Base-by-base conservation (phyloP, 2,113 vertebrate species). In the Acanthochromis polyacanthus region DNA sequence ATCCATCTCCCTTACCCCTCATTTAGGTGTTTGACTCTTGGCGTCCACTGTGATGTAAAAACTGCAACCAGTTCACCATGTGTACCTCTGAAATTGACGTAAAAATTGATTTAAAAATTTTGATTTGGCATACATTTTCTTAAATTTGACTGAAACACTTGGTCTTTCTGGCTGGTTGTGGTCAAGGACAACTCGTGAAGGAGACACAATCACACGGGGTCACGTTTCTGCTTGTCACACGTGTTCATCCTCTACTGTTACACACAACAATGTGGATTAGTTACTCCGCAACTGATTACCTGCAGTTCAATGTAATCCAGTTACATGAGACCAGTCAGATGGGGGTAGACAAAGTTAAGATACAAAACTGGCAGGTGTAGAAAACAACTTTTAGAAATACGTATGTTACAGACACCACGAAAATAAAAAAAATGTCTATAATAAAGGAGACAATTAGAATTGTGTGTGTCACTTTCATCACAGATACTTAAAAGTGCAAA, bases 171-270 rank as follows among this genome's bases (percentile, higher is more conserved):
- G n/a, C n/a, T n/a, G n/a, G 28, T 59, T 56, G 70, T 16, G 67
- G 77, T 78, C 77, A 86, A 87, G 71, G 81, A 67, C 77, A 45
- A 60, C 43, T 15, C 52, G 32, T 20, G 30, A 56, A 67, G 53
- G 63, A 50, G 60, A 55, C 79, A 60, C 72, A 91, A 77, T 88
- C 76, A 25, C 80, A 78, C 22, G 12, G 86, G 72, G 74, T 92
- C 79, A 79, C 1, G 50, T 93, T 90, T 83, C 90, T 63, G 38
- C 43, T 75, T 53, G 0, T 30, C 73, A 68, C 76, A 80, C n/a
- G 22, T 80, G 79, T 74, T 71, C 55, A 28, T 36, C 57, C 58
- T 79, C 70, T 76, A 50, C 45, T 53, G 40, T 81, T 76, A 73
- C 68, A 69, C 56, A 69, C 36, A 75, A 57, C 67, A 80, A 62